phyloP scores from a whole-genome alignment of 2,888 invertebrate species.

The Trissonchulus sp. region DNA sequence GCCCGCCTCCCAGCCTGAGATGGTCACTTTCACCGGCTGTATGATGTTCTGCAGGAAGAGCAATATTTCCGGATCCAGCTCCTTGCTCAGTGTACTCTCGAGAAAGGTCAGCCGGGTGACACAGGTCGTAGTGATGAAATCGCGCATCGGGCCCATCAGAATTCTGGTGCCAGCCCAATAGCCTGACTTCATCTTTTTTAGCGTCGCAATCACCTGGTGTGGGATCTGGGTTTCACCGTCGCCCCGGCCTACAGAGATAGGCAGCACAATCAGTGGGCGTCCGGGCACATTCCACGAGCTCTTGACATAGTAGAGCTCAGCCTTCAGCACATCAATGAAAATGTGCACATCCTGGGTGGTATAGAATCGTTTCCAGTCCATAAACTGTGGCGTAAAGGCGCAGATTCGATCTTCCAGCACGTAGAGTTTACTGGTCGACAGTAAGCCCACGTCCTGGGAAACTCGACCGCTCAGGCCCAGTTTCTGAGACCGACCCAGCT shows the following conservation, averaged over 20 bases:
- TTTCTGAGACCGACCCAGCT: conserved; percentile 82
- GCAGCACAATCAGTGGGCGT: conserved; percentile 81
- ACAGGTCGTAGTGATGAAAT: conserved; percentile 93
- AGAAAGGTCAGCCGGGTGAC: conserved; percentile 87
- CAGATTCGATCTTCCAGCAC: conserved; percentile 89
- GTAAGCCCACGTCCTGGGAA: conserved; percentile 88
- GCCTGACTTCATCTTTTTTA: conserved; percentile 95
- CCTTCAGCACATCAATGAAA: conserved; percentile 93
- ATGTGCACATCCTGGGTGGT: conserved; percentile 95
- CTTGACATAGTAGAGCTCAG: conserved; percentile 94
- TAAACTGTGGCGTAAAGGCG: conserved; percentile 97
- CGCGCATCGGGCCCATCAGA: conserved; percentile 83
- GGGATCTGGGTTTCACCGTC: neutral
- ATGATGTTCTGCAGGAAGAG: neutral
- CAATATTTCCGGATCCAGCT: neutral
- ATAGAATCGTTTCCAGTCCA: conserved; percentile 96
- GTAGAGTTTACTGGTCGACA: conserved; percentile 96
- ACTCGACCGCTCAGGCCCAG: conserved; percentile 87
- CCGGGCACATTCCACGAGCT: conserved; percentile 97
- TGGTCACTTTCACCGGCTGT: neutral
- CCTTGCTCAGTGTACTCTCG: neutral
- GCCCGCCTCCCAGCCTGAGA: neutral
- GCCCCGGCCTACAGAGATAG: neutral
- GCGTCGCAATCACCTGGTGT: conserved; percentile 77
- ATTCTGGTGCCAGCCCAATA: conserved; percentile 97